These are phyloP conservation scores for Hippopotamyrus pictus DNA, from an alignment of 2,797 vertebrate genomes.

Conservation along the genomic window DNA sequence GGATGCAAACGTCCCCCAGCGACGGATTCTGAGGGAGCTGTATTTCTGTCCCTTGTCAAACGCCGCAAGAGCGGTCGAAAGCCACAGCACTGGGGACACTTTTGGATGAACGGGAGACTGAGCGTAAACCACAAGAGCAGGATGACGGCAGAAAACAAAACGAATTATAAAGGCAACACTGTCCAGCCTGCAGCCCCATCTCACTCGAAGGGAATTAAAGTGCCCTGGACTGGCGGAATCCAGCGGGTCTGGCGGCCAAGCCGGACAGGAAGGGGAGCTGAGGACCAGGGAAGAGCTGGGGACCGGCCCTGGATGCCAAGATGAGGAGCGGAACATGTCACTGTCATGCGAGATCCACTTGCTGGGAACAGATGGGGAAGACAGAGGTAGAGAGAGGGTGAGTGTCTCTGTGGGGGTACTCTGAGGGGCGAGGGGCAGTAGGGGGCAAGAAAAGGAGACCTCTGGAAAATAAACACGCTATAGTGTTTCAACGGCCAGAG, in stretches of 20 bases:
- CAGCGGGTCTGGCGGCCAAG: constrained; percentile 26
- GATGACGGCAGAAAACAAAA: neutral
- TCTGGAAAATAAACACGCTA: constrained; percentile 97
- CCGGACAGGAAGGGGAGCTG: constrained; percentile 40
- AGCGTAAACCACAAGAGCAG: constrained; percentile 34
- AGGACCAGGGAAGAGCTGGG: constrained; percentile 53
- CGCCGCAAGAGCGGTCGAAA: constrained; percentile 24
- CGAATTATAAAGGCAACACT: constrained; percentile 20
- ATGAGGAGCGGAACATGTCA: constrained; percentile 68
- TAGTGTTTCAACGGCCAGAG: constrained; percentile 94
- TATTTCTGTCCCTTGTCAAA: neutral
- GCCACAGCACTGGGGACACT: constrained; percentile 48
- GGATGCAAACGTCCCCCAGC: constrained; percentile 44
- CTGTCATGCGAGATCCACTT: constrained; percentile 62
- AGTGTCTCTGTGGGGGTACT: neutral
- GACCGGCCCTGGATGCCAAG: constrained; percentile 60
- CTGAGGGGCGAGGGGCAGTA: neutral
- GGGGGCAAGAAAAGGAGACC: constrained; percentile 57
- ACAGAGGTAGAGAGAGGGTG: constrained; percentile 37
- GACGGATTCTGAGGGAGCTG: constrained; percentile 51
- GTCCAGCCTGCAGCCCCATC: constrained; percentile 6
- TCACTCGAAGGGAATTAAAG: constrained; percentile 36
- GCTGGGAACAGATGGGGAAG: constrained; percentile 49
- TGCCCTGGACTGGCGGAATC: neutral
- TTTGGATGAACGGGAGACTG: constrained; percentile 54